Conservation (phyloP, 2,888 invertebrate species). For the Phoenoteleia sp. region DNA sequence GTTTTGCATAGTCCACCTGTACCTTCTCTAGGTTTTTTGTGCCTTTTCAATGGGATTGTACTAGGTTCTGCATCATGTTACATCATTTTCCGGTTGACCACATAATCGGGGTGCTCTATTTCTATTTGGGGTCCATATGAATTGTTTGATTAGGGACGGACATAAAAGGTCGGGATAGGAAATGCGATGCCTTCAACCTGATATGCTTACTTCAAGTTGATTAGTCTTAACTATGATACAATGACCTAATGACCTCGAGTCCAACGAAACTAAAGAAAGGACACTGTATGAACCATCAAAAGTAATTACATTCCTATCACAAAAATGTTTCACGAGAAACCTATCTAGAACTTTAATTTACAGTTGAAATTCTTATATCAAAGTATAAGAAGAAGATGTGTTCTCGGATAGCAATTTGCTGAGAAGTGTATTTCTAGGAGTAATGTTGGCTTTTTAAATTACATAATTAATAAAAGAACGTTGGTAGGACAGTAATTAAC, state of each 20-base stretch:
- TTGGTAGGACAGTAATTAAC: conserved; percentile 21
- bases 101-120: conserved; percentile 55
- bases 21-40: conserved; percentile 58
- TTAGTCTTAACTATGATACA: conserved; percentile 42
- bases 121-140: conserved; percentile 46
- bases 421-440: not conserved
- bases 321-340: too few species aligned
- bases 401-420: not conserved
- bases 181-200: conserved; percentile 55
- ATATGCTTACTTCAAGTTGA: conserved; percentile 50
- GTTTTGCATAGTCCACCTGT: conserved; percentile 57
- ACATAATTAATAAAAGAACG: conserved; percentile 27
- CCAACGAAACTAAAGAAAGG: too few species aligned
- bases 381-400: not conserved
- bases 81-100: conserved; percentile 60
- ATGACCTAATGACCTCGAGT: conserved; percentile 31
- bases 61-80: conserved; percentile 43
- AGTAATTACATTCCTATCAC: too few species aligned
- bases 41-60: conserved; percentile 40
- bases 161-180: conserved; percentile 38
- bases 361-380: not conserved
- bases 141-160: conserved; percentile 54
- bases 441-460: conserved; percentile 11
- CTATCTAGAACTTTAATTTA: too few species aligned
- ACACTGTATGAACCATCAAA: too few species aligned